Evolutionary conservation across 2,888 invertebrate genomes (phyloP).

Genomic region (Ennomos fuscantarius): DNA sequence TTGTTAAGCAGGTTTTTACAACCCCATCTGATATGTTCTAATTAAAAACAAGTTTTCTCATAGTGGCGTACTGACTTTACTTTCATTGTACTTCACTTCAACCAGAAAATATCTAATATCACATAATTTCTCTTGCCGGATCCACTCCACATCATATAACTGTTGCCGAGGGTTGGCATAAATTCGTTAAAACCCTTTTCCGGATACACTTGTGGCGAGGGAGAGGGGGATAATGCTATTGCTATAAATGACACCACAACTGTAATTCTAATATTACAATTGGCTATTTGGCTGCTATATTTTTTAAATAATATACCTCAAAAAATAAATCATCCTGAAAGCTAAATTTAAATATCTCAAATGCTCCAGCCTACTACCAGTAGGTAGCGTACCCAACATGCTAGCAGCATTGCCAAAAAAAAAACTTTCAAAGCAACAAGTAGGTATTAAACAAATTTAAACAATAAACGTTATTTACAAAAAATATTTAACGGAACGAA

Average conservation of each 20-base stretch:
- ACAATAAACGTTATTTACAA: neutral
- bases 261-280: conserved; percentile 5
- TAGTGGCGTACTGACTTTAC: no score
- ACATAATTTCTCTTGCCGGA: conserved; percentile 1
- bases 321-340: no score
- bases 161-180: conserved; percentile 21
- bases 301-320: no score
- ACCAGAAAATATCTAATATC: neutral
- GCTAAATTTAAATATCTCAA: no score
- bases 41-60: no score
- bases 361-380: no score
- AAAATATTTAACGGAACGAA: conserved; percentile 1
- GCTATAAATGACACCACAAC: conserved; percentile 11
- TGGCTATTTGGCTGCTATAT: no score
- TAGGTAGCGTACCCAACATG: no score
- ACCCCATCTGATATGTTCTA: no score
- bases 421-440: no score
- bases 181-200: conserved; percentile 36
- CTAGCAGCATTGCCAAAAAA: no score
- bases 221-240: conserved; percentile 10
- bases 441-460: neutral
- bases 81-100: neutral
- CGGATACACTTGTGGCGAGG: conserved; percentile 4
- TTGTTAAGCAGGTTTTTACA: no score
- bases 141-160: conserved; percentile 28